Percentiles rank a stretch among this genome's conserved stretches.
phyloP scores from a whole-genome alignment of 1,140 invertebrate genomes.

The Hirudo medicinalis region DNA sequence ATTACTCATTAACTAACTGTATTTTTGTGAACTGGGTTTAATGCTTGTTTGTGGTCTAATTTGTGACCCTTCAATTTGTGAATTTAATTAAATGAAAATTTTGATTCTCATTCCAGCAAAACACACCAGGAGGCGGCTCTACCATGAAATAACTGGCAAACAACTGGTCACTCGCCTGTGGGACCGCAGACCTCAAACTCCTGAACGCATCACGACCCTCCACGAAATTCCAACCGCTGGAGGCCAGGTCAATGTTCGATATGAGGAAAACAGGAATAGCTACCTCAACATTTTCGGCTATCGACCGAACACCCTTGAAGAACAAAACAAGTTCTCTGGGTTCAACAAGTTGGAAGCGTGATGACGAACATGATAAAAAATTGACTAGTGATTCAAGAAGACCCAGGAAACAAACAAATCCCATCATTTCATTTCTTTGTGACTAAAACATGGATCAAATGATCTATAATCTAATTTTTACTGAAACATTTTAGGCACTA shows the following conservation, averaged over 20 bases:
- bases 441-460: not conserved
- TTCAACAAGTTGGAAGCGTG: constrained; percentile 13
- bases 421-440: not conserved
- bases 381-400: not conserved
- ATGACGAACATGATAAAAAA: constrained; percentile 11
- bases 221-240: not conserved
- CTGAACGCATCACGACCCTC: not conserved
- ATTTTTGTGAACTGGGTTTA: not conserved
- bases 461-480: not conserved
- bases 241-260: constrained; percentile 15
- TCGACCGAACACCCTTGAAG: constrained; percentile 19
- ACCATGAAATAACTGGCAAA: constrained; percentile 2
- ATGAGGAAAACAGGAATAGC: constrained; percentile 14
- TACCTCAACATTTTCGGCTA: constrained; percentile 20
- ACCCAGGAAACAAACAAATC: not conserved
- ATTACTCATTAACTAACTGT: not conserved
- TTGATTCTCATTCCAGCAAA: not conserved
- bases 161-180: not conserved
- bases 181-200: no score
- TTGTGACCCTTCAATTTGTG: not conserved
- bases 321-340: constrained; percentile 8
- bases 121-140: not conserved
- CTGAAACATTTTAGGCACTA: not conserved
- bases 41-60: not conserved
- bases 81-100: not conserved